Evolutionary conservation across 2,888 invertebrate genomes (phyloP).

Genomic region (Serripes groenlandicus): DNA sequence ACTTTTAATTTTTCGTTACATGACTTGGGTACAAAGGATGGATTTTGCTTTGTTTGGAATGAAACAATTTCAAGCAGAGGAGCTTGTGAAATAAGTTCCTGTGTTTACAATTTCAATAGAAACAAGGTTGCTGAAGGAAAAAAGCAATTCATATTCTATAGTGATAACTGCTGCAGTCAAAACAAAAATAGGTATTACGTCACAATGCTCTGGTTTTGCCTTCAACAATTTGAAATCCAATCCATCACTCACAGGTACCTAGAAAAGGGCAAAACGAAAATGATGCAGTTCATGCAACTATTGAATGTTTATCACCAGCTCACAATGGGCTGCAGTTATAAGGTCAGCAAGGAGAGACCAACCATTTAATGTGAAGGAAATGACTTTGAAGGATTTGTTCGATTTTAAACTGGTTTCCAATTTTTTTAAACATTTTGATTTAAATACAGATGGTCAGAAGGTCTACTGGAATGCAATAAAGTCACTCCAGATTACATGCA

Average conservation of each 20-base stretch:
- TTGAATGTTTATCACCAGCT: constrained; percentile 15
- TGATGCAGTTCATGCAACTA: constrained; percentile 30
- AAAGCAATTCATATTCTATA: constrained; percentile 41
- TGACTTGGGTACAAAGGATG: constrained; percentile 37
- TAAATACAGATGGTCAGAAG: constrained; percentile 31
- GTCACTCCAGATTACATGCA: not conserved
- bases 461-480: constrained; percentile 6
- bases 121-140: constrained; percentile 7
- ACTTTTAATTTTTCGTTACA: constrained; percentile 51
- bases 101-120: constrained; percentile 27
- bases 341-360: constrained; percentile 8
- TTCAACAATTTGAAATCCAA: constrained; percentile 28
- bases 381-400: constrained; percentile 25
- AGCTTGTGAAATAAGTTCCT: constrained; percentile 53
- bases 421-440: not conserved
- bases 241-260: not conserved
- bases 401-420: constrained; percentile 10
- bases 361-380: constrained; percentile 26
- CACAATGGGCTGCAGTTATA: constrained; percentile 26
- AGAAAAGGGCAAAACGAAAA: constrained; percentile 44
- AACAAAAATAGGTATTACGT: constrained; percentile 51
- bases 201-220: constrained; percentile 38
- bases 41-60: constrained; percentile 47
- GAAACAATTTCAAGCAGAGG: constrained; percentile 36
- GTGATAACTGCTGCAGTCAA: constrained; percentile 41